A percentile compares a stretch with the other conserved stretches of the same genome.
Evolutionary conservation across 2,888 invertebrate genomes (phyloP).

Genomic region (Pasiphila rectangulata): DNA sequence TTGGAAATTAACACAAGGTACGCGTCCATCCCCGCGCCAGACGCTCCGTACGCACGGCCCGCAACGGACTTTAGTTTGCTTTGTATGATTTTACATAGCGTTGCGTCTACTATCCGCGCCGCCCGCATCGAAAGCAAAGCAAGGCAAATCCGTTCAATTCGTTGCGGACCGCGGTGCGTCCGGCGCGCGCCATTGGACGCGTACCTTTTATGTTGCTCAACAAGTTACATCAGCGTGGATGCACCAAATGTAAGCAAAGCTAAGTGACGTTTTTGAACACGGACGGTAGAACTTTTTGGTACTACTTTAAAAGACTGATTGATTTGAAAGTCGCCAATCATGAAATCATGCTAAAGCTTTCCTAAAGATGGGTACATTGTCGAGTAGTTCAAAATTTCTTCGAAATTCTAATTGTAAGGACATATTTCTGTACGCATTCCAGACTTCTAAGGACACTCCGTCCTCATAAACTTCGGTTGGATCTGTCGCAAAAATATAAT

Average conservation of each 20-base stretch:
- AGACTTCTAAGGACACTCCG: slow-evolving; percentile 51
- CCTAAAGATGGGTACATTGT: slow-evolving; percentile 62
- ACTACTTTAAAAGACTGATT: slow-evolving; percentile 8
- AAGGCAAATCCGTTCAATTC: too few relatives aligned
- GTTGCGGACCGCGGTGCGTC: too few relatives aligned
- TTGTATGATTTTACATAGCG: too few relatives aligned
- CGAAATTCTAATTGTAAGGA: slow-evolving; percentile 71
- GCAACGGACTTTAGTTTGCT: too few relatives aligned
- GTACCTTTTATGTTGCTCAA: too few relatives aligned
- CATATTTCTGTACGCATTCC: slow-evolving; percentile 65
- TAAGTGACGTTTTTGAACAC: neutral
- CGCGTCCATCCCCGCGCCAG: too few relatives aligned
- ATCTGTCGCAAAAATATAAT: slow-evolving; percentile 30
- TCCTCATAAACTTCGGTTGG: slow-evolving; percentile 45
- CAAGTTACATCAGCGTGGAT: too few relatives aligned
- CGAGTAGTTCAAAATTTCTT: slow-evolving; percentile 71
- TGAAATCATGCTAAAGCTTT: slow-evolving; percentile 74
- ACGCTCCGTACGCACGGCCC: too few relatives aligned
- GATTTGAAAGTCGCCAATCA: slow-evolving; percentile 36
- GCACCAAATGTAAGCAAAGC: neutral
- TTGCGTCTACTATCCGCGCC: too few relatives aligned
- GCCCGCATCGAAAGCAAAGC: too few relatives aligned
- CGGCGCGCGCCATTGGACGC: too few relatives aligned
- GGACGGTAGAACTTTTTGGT: neutral
- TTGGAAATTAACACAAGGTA: too few relatives aligned